Conservation (phyloP, 2,113 vertebrate genomes). For the Cepphus grylle region DNA sequence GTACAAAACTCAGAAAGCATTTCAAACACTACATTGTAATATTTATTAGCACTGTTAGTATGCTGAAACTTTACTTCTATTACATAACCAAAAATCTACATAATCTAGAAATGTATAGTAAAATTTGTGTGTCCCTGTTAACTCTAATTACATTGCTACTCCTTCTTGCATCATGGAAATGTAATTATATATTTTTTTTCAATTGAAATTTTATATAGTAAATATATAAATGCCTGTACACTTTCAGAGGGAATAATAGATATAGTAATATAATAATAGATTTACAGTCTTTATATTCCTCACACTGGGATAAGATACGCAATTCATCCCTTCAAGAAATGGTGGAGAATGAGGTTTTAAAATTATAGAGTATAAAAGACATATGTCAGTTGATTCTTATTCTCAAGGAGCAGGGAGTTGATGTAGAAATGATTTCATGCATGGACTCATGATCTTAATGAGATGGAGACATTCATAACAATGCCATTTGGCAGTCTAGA, state of each 20-base stretch:
- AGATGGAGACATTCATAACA: neutral
- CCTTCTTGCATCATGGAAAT: neutral
- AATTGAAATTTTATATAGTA: neutral
- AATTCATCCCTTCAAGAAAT: neutral
- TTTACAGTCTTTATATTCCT: neutral
- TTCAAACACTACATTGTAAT: neutral
- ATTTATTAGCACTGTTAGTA: neutral
- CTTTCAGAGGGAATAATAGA: neutral
- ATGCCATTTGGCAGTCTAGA: neutral
- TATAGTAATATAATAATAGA: neutral
- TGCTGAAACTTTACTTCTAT: neutral
- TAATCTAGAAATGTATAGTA: neutral
- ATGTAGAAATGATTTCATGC: neutral
- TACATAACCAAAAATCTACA: neutral
- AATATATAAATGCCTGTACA: neutral
- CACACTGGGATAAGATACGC: neutral
- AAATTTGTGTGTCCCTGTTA: neutral
- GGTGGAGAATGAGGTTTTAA: neutral
- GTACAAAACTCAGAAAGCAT: neutral
- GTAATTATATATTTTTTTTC: neutral
- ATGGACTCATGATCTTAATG: neutral
- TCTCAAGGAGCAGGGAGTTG: neutral
- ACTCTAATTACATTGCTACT: neutral
- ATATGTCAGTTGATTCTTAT: neutral
- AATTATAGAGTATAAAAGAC: neutral